phyloP scores from a whole-genome alignment of 2,888 invertebrate species.

The Trichogramma dendrolimi region DNA sequence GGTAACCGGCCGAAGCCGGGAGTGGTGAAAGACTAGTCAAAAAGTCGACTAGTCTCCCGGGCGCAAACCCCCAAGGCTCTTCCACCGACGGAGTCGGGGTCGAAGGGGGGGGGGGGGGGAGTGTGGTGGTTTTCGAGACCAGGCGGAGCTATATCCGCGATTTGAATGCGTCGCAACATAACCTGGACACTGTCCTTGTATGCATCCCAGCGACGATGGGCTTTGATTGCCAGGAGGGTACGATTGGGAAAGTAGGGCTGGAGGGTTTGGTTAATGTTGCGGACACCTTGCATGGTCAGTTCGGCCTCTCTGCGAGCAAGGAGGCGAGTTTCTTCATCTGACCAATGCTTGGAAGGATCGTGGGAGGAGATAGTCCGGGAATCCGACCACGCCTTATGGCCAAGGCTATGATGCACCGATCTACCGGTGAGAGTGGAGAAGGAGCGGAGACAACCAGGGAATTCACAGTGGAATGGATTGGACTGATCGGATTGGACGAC shows the following conservation, averaged over 20 bases:
- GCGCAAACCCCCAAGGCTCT: not conserved
- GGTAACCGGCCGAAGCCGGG: not conserved
- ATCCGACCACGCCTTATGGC: conserved; percentile 5
- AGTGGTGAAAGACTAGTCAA: not conserved
- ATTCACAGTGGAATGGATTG: not conserved
- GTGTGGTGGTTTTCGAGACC: too few species aligned
- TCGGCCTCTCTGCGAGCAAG: conserved; percentile 3
- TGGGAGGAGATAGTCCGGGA: not conserved
- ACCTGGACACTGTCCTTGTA: conserved; percentile 8
- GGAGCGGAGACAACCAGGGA: not conserved
- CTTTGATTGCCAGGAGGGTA: conserved; percentile 17
- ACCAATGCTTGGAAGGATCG: not conserved
- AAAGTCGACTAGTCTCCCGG: not conserved
- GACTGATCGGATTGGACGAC: not conserved
- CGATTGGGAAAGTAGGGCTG: conserved; percentile 9
- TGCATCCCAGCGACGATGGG: not conserved
- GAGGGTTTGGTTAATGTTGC: conserved; percentile 17
- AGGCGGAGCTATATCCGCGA: too few species aligned
- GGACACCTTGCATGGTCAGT: not conserved
- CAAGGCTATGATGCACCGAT: not conserved
- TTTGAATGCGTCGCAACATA: not conserved
- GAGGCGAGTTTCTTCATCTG: not conserved
- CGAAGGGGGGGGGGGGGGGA: not conserved
- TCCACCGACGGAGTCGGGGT: not conserved
- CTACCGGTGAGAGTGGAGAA: conserved; percentile 9